Conservation (phyloP, 2,888 invertebrate genomes). For the Chesias legatella region DNA sequence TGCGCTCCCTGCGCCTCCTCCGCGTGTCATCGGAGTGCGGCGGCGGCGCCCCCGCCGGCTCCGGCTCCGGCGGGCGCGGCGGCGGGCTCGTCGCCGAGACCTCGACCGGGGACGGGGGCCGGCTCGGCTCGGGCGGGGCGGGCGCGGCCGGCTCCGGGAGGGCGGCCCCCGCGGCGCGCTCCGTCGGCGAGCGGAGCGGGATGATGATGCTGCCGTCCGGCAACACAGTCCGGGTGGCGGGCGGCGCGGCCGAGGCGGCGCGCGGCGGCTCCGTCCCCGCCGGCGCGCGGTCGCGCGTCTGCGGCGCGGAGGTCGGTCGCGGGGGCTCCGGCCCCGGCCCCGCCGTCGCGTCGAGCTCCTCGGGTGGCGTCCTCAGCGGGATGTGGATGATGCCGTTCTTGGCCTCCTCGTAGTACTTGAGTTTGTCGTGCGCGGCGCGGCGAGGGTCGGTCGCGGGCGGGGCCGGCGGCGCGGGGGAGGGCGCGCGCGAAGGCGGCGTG, state of each 20-base stretch:
- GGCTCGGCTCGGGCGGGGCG: background rate
- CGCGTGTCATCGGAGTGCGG: slow-evolving; percentile 28
- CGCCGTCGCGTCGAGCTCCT: slow-evolving; percentile 69
- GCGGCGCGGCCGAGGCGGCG: slow-evolving; percentile 12
- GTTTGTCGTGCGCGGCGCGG: slow-evolving; percentile 44
- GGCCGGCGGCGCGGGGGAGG: slow-evolving; percentile 52
- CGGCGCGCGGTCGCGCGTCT: slow-evolving; percentile 23
- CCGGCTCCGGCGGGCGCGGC: slow-evolving; percentile 4
- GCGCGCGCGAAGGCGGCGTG: slow-evolving; percentile 64
- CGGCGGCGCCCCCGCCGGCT: slow-evolving; percentile 7
- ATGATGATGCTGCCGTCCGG: slow-evolving; percentile 82
- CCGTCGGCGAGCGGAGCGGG: slow-evolving; percentile 75
- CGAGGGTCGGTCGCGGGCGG: slow-evolving; percentile 32
- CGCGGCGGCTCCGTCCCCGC: background rate
- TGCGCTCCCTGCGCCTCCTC: slow-evolving; percentile 56
- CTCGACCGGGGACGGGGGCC: too few relatives aligned
- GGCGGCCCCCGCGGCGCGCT: slow-evolving; percentile 37
- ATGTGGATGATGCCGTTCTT: slow-evolving; percentile 85
- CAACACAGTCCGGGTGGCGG: slow-evolving; percentile 66
- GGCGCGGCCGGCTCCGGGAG: slow-evolving; percentile 21
- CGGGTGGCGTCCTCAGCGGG: slow-evolving; percentile 87
- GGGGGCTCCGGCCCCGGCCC: slow-evolving; percentile 30
- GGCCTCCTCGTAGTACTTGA: slow-evolving; percentile 83
- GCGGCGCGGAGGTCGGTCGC: slow-evolving; percentile 41
- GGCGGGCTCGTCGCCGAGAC: slow-evolving; percentile 10